Evolutionary conservation across 35 echinoderm and acorn worm genomes (phyloP).

Genomic region (Ptychodera flava): DNA sequence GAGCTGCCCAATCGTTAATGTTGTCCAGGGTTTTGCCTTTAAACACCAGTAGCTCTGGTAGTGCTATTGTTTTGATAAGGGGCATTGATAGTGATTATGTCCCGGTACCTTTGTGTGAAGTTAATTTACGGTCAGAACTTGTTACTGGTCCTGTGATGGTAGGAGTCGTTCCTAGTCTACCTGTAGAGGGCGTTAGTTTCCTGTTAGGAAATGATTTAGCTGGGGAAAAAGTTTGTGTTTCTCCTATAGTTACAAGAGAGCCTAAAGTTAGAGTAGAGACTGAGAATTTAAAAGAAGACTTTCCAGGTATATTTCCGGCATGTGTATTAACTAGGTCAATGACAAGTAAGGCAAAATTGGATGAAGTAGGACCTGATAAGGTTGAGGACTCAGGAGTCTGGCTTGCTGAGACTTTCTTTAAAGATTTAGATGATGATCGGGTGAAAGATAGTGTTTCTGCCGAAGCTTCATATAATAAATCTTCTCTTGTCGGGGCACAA

Average conservation of each 20-base stretch:
- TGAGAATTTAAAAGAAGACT: not conserved
- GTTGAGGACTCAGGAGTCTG: not conserved
- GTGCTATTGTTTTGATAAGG: constrained; percentile 3
- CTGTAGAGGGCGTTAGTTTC: constrained; percentile 2
- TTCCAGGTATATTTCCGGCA: not conserved
- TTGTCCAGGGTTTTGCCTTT: not conserved
- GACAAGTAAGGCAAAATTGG: not conserved
- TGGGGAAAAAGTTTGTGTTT: constrained; percentile 5
- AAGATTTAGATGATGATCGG: not conserved
- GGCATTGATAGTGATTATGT: constrained; percentile 5
- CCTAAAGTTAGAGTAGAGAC: not conserved
- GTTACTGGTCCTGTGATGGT: constrained; percentile 2
- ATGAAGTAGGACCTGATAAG: not conserved
- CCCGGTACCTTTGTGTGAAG: not conserved
- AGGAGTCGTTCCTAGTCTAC: not conserved
- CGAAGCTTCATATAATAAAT: not conserved
- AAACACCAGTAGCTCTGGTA: not conserved
- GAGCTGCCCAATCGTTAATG: constrained; percentile 13
- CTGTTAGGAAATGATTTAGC: constrained; percentile 19
- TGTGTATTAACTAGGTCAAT: constrained; percentile 12
- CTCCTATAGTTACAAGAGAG: constrained; percentile 2
- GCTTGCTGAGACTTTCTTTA: constrained; percentile 6
- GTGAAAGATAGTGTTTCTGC: not conserved
- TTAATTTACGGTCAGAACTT: not conserved
- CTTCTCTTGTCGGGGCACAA: constrained; percentile 6